These are phyloP conservation scores for Condylostylus longicornis DNA, from an alignment of 1,140 invertebrate genomes.

Conservation along the genomic window DNA sequence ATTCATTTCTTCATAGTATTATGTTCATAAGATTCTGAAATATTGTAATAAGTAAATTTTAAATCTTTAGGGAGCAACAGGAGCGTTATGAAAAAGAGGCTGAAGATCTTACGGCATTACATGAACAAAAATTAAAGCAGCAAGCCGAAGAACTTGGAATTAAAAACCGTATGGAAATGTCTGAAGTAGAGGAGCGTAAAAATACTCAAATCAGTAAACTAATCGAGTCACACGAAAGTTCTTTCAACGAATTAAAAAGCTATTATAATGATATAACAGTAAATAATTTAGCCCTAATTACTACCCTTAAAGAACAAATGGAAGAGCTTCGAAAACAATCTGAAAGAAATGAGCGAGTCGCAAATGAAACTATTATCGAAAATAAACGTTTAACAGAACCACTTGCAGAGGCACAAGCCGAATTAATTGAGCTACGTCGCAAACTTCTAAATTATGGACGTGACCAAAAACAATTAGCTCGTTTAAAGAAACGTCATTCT, in stretches of 20 bases:
- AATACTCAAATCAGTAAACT: constrained; percentile 69
- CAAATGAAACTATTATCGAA: constrained; percentile 43
- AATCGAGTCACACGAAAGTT: constrained; percentile 67
- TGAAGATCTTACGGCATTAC: constrained; percentile 63
- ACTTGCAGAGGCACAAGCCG: constrained; percentile 48
- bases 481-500: constrained; percentile 38
- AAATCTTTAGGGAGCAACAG: too few species aligned
- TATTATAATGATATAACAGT: constrained; percentile 89
- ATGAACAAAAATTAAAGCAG: constrained; percentile 59
- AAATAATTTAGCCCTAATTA: constrained; percentile 75
- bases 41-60: too few species aligned
- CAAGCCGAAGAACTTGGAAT: constrained; percentile 59
- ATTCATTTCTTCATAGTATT: too few species aligned
- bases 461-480: constrained; percentile 42
- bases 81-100: constrained; percentile 59
- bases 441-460: constrained; percentile 68
- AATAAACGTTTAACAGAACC: constrained; percentile 57
- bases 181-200: constrained; percentile 78
- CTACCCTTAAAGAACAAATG: constrained; percentile 73
- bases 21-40: too few species aligned
- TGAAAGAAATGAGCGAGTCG: constrained; percentile 49
- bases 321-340: constrained; percentile 66
- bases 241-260: constrained; percentile 76
- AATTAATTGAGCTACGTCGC: constrained; percentile 50
- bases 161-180: constrained; percentile 59